Conservation (phyloP, 1,140 invertebrate species). For the Telenomus remus region DNA sequence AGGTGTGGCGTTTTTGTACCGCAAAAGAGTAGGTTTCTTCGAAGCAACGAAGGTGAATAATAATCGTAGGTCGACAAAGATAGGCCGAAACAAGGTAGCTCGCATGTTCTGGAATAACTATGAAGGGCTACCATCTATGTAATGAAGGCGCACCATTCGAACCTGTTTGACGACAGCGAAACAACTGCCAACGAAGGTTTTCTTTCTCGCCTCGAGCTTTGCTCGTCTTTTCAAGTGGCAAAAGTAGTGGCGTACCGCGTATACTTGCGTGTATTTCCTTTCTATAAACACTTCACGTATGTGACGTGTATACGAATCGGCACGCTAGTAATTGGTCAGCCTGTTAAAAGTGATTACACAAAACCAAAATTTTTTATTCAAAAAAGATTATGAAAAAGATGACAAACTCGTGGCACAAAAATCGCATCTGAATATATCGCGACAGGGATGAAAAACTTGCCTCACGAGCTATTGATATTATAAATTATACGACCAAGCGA, state of each 20-base stretch:
- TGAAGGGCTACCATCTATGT: slow-evolving; percentile 58
- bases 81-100: slow-evolving; percentile 51
- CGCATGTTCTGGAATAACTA: slow-evolving; percentile 51
- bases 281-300: slow-evolving; percentile 58
- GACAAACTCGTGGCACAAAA: no score
- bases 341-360: slow-evolving; percentile 36
- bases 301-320: slow-evolving; percentile 47
- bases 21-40: slow-evolving; percentile 36
- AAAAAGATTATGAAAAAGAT: background rate
- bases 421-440: no score
- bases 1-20: slow-evolving; percentile 14
- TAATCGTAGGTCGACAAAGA: slow-evolving; percentile 52
- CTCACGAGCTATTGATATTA: no score
- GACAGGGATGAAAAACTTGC: no score
- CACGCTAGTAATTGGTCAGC: slow-evolving; percentile 47
- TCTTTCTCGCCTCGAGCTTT: slow-evolving; percentile 48
- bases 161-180: slow-evolving; percentile 68
- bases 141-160: slow-evolving; percentile 57
- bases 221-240: slow-evolving; percentile 47
- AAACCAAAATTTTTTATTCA: slow-evolving; percentile 27
- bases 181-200: slow-evolving; percentile 52
- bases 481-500: no score
- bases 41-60: slow-evolving; percentile 46
- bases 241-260: slow-evolving; percentile 60
- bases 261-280: slow-evolving; percentile 52